A percentile compares a stretch with the other conserved stretches of the same genome.
These are phyloP conservation scores for Saturnia japonica DNA, from an alignment of 2,888 invertebrate genomes.

Conservation along the genomic window DNA sequence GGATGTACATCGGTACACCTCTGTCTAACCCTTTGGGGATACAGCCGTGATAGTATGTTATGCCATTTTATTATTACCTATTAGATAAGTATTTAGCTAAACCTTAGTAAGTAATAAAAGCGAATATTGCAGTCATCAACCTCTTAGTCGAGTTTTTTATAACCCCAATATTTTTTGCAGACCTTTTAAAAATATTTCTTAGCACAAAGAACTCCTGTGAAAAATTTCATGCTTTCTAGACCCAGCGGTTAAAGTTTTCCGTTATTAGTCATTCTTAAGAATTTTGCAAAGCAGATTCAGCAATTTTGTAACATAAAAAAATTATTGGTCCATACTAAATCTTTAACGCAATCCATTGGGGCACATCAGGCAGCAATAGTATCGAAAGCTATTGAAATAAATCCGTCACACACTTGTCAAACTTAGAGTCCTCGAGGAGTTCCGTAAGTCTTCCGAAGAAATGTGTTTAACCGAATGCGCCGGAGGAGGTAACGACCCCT, in stretches of 20 bases:
- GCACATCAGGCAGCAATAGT: not conserved
- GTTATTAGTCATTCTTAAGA: not conserved
- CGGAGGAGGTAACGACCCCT: slow-evolving; percentile 32
- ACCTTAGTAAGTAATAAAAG: no score
- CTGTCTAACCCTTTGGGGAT: no score
- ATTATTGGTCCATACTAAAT: not conserved
- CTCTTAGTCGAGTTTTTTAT: no score
- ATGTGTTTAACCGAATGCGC: slow-evolving; percentile 18
- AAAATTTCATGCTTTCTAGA: not conserved
- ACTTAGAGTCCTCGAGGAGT: not conserved
- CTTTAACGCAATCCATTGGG: not conserved
- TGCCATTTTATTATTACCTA: no score
- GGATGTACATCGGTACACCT: no score
- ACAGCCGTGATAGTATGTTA: no score
- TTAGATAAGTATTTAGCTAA: no score
- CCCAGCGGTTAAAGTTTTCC: not conserved
- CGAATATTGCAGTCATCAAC: no score
- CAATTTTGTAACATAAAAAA: not conserved
- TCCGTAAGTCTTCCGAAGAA: slow-evolving; percentile 16
- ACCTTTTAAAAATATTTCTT: no score
- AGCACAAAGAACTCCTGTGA: not conserved
- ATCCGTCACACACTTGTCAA: slow-evolving; percentile 9
- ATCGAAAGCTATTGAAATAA: slow-evolving; percentile 12
- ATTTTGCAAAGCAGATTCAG: not conserved
- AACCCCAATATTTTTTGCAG: no score